Evolutionary conservation across 92 coral and sea anemone genomes (phyloP), one percentile per base, ranked within the genome.

Genomic region (Blastomussa wellsi): DNA sequence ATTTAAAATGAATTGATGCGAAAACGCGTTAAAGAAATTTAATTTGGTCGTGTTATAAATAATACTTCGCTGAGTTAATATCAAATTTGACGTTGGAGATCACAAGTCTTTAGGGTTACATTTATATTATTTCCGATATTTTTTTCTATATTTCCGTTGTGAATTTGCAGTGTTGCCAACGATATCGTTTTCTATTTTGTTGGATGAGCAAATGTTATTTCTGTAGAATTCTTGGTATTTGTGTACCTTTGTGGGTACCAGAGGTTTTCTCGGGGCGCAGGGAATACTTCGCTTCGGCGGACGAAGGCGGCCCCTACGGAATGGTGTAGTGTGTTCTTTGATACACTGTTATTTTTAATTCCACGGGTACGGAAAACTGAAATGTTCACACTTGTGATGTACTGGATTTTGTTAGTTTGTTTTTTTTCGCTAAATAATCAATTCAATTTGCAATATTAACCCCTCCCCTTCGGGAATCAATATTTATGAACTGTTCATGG

Each of bases 151-250:
- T 19, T n/a, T 79, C 64, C n/a, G 20, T 79, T 44, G 32, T 14
- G 53, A 51, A 37, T 20, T 33, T 57, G 20, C 37, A 32, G 19
- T 10, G 26, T 41, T 59, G 35, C 55, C 44, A 59, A 79, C 28
- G 55, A 5, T 28, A 60, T 79, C 22, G 39, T 79, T 38, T 65
- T 77, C 64, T 77, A 35, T 77, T 76, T 77, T 77, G 68, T 55
- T 47, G 35, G 4, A 74, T 44, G n/a, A 31, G 12, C 16, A 38
- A 26, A 71, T 71, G 41, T 36, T 33, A 7, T 69, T 32, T 69
- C 55, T 19, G 33, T 73, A n/a, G 16, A 29, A 62, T 62, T 62
- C 68, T 62, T 26, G 16, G 1, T 26, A 62, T 62, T 57, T 14
- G n/a, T n/a, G n/a, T n/a, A n/a, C n/a, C n/a, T n/a, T n/a, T n/a